These are phyloP conservation scores for Buteo buteo DNA, from an alignment of 2,113 vertebrate species.

Conservation along the genomic window DNA sequence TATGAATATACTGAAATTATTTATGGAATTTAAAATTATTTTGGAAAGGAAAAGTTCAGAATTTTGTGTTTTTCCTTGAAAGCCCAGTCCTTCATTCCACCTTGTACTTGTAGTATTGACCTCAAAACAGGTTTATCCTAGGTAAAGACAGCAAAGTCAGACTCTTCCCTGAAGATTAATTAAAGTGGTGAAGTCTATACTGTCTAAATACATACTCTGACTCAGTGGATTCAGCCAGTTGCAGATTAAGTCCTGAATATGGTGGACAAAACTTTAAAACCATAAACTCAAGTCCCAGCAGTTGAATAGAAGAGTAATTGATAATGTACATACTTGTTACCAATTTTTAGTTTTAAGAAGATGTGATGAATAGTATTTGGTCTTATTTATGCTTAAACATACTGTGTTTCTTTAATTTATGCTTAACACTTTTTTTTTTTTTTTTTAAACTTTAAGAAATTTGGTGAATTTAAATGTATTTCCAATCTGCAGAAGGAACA, in stretches of 20 bases:
- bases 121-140: background rate
- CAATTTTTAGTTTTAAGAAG: background rate
- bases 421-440: background rate
- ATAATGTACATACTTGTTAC: background rate
- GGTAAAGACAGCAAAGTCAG: background rate
- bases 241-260: background rate
- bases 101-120: background rate
- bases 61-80: background rate
- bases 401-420: background rate
- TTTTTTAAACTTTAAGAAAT: background rate
- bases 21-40: background rate
- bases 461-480: background rate
- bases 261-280: background rate
- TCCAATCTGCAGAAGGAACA: background rate
- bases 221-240: background rate
- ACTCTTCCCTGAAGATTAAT: background rate
- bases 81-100: background rate
- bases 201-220: background rate
- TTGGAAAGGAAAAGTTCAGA: background rate
- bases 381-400: background rate
- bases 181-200: background rate
- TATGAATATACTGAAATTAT: background rate
- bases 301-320: background rate
- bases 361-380: background rate
- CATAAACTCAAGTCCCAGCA: background rate